phyloP scores from a whole-genome alignment of 2,888 invertebrate genomes.

The Capitulum mitella region DNA sequence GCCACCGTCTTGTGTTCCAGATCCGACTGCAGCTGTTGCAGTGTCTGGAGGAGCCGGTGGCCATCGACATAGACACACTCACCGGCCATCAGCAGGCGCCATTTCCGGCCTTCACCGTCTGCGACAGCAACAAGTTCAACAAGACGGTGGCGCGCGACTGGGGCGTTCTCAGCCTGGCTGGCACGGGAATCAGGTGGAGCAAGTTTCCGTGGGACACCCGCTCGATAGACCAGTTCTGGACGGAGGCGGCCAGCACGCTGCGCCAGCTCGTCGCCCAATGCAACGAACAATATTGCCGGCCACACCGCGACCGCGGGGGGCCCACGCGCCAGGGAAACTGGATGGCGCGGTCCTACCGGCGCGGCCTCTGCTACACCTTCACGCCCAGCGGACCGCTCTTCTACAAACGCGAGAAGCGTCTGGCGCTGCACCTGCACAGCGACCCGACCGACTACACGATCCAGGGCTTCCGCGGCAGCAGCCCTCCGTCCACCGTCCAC shows the following conservation, averaged over 20 bases:
- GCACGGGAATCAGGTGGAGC: not conserved
- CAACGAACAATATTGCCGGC: not conserved
- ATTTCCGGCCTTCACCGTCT: not conserved
- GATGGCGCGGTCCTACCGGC: not conserved
- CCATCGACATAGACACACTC: not conserved
- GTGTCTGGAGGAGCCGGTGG: not conserved
- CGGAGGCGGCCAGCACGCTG: not conserved
- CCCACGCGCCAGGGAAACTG: not conserved
- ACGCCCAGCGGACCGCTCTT: not conserved
- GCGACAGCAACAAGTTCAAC: not conserved
- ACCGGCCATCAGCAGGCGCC: not conserved
- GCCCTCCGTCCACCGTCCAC: not conserved
- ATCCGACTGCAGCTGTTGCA: not conserved
- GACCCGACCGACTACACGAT: not conserved
- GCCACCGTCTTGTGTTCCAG: not conserved
- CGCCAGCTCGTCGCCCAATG: not conserved
- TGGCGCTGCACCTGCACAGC: not conserved
- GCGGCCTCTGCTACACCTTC: slow-evolving; percentile 3
- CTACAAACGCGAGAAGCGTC: not conserved
- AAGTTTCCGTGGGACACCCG: not conserved
- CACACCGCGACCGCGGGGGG: not conserved
- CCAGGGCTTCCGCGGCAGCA: not conserved
- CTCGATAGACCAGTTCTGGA: not conserved
- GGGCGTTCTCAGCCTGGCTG: not conserved
- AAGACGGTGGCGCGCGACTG: not conserved